Conservation (phyloP, 2,113 vertebrate species). For the Myrmophylax atrothorax region DNA sequence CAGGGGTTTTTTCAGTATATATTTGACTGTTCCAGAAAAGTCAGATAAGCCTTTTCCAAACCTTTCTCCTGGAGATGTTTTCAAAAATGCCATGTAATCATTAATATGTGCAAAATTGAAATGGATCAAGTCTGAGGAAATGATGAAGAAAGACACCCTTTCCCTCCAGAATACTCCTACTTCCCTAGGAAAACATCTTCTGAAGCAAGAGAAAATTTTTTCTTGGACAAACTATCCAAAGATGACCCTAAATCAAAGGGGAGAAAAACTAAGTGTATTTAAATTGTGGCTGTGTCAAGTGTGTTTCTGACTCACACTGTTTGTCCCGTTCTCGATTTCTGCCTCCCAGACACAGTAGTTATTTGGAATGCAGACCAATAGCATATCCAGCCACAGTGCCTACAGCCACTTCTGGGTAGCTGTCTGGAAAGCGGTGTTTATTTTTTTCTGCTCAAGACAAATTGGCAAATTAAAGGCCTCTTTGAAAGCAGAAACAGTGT, state of each 20-base stretch:
- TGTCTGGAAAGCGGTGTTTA: background rate
- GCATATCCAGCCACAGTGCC: background rate
- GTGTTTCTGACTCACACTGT: background rate
- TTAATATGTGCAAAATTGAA: background rate
- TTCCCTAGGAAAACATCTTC: background rate
- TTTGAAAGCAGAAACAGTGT: background rate
- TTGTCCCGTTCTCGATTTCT: background rate
- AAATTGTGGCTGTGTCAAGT: background rate
- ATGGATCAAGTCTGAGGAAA: background rate
- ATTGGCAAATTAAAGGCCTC: background rate
- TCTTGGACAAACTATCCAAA: background rate
- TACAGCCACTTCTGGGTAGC: background rate
- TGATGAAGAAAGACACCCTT: fast-evolving
- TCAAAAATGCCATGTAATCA: background rate
- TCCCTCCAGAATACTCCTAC: background rate
- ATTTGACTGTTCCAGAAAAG: background rate
- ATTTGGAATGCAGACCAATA: background rate
- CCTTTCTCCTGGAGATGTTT: background rate
- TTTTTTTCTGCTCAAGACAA: background rate
- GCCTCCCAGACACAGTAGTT: background rate
- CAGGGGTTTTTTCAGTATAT: background rate
- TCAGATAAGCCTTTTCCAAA: background rate
- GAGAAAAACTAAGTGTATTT: background rate
- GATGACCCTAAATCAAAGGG: background rate
- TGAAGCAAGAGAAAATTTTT: background rate